Percentiles rank a stretch among this genome's conserved stretches.
Evolutionary conservation across 2,113 vertebrate species (phyloP).

Genomic region (Ploceus nigricollis): DNA sequence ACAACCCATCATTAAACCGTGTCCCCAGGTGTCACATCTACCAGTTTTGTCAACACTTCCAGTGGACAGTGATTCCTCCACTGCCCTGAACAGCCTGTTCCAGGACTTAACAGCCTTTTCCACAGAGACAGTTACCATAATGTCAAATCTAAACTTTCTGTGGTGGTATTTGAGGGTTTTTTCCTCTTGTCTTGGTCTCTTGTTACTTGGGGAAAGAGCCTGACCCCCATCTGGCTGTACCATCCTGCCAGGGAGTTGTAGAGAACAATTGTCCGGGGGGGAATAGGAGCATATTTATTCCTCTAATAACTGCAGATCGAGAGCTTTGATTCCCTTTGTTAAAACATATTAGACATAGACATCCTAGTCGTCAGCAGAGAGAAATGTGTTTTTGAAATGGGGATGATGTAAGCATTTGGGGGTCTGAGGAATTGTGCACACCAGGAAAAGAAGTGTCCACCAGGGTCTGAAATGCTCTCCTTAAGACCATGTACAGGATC

Average conservation of each 20-base stretch:
- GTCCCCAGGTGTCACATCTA: not conserved
- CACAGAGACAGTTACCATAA: not conserved
- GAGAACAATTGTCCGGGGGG: not conserved
- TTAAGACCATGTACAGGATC: not conserved
- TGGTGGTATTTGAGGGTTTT: not conserved
- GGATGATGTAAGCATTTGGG: not conserved
- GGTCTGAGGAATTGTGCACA: not conserved
- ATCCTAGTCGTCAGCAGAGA: not conserved
- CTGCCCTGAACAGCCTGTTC: not conserved
- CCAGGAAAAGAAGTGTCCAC: not conserved
- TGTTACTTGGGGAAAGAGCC: too few species aligned
- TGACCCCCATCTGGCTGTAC: fast-evolving
- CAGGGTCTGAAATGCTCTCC: not conserved
- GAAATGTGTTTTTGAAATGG: not conserved
- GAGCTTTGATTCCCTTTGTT: not conserved
- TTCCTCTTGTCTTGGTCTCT: not conserved
- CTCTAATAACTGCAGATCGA: not conserved
- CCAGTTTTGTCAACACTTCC: not conserved
- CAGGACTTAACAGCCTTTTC: not conserved
- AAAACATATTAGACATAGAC: not conserved
- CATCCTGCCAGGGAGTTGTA: fast-evolving
- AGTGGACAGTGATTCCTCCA: not conserved
- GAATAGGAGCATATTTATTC: not conserved
- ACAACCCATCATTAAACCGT: fast-evolving
- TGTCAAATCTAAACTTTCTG: not conserved